phyloP scores from a whole-genome alignment of 2,113 vertebrate species.

The Pelusios castaneus region DNA sequence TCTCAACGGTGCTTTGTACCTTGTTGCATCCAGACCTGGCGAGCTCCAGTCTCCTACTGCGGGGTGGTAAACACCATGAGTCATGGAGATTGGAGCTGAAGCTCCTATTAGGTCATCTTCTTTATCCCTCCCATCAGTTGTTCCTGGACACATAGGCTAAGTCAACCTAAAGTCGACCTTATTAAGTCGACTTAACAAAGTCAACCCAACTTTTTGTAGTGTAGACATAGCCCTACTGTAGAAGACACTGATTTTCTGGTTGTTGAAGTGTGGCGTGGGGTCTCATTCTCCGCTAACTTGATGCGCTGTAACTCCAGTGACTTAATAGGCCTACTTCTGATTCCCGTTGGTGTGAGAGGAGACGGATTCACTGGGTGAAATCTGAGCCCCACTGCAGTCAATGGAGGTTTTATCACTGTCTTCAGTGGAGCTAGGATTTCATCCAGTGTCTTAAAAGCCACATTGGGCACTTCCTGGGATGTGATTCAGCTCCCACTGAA shows the following conservation, averaged over 20 bases:
- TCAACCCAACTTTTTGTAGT: too few species aligned
- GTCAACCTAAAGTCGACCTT: too few species aligned
- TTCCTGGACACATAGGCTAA: too few species aligned
- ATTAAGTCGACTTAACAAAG: too few species aligned
- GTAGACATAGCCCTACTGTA: too few species aligned
- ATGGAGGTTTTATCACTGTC: neutral
- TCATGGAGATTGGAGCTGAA: neutral
- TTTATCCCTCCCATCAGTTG: neutral
- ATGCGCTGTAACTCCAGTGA: neutral
- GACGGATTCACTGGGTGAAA: neutral
- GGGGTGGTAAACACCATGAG: neutral
- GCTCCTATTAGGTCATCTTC: neutral
- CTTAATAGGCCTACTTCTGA: neutral
- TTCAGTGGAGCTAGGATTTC: neutral
- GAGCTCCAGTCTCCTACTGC: neutral
- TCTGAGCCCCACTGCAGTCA: neutral
- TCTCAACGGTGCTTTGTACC: neutral
- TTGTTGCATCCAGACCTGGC: neutral
- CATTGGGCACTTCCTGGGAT: neutral
- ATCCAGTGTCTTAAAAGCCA: neutral
- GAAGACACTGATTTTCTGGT: neutral
- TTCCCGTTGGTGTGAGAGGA: neutral
- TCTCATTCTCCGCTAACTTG: neutral
- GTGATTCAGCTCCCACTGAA: neutral
- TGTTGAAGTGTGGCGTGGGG: rapidly evolving